Conservation (phyloP, 2,113 vertebrate species). For the Alouatta palliata region DNA sequence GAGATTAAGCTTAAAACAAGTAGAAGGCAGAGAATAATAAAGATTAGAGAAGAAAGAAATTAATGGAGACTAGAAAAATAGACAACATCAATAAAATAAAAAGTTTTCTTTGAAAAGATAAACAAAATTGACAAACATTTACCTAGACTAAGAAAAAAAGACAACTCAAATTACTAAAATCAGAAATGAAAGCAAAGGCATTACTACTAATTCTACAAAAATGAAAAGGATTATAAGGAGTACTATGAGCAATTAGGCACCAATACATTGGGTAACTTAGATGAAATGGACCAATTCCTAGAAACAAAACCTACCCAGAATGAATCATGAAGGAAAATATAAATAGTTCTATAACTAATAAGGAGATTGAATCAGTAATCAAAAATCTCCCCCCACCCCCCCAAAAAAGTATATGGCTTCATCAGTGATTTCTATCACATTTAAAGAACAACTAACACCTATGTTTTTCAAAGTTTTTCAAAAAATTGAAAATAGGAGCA, state of each 20-base stretch:
- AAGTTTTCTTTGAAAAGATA: neutral
- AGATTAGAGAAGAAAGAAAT: neutral
- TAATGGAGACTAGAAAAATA: neutral
- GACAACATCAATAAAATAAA: neutral
- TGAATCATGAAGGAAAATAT: neutral
- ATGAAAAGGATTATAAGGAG: neutral
- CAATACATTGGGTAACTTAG: neutral
- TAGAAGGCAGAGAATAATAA: neutral
- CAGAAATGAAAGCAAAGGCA: neutral
- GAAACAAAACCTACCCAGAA: neutral
- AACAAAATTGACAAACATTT: neutral
- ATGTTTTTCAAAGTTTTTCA: neutral
- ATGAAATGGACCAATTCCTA: neutral
- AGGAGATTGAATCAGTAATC: neutral
- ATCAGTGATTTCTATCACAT: neutral
- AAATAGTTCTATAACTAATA: neutral
- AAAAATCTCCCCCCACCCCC: neutral
- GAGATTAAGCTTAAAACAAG: neutral
- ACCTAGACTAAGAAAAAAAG: neutral
- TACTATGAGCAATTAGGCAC: neutral
- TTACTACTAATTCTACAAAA: neutral
- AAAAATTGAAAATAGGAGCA: neutral
- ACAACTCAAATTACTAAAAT: neutral
- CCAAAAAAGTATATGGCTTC: neutral
- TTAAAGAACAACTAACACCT: neutral